Percentiles rank a stretch among this genome's conserved stretches.
phyloP scores from a whole-genome alignment of 2,797 vertebrate species.

The Lithobates sylvaticus region DNA sequence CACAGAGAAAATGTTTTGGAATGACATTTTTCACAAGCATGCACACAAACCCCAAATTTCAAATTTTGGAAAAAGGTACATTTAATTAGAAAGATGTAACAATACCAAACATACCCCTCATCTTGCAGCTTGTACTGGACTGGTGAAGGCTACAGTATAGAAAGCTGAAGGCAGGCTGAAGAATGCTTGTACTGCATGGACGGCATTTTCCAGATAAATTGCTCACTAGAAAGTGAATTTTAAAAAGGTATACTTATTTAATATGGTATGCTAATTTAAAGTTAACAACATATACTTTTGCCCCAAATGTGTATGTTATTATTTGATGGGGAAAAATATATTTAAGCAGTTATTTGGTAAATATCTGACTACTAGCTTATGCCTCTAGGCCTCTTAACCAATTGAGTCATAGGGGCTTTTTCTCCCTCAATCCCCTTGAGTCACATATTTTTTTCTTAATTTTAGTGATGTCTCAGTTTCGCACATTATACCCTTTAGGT shows the following conservation, averaged over 20 bases:
- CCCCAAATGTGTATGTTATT: not conserved
- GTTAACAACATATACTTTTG: not conserved
- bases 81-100: too few relatives aligned
- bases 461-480: too few relatives aligned
- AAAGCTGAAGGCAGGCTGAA: constrained; percentile 90
- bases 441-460: too few relatives aligned
- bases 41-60: too few relatives aligned
- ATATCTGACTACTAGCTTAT: too few relatives aligned
- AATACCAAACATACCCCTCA: constrained; percentile 73
- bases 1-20: too few relatives aligned
- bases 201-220: constrained; percentile 85
- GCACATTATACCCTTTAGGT: too few relatives aligned
- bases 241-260: not conserved
- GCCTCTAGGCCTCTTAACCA: too few relatives aligned
- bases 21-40: too few relatives aligned
- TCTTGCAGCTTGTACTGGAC: constrained; percentile 73
- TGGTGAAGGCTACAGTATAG: constrained; percentile 86
- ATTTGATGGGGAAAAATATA: not conserved
- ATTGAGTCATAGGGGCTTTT: too few relatives aligned
- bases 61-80: too few relatives aligned
- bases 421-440: too few relatives aligned
- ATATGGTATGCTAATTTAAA: not conserved
- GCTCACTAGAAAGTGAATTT: constrained; percentile 79
- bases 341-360: constrained; percentile 15
- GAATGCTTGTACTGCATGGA: constrained; percentile 74